Base-by-base conservation (phyloP, 2,888 invertebrate species). In the Aphidoletes aphidimyza region DNA sequence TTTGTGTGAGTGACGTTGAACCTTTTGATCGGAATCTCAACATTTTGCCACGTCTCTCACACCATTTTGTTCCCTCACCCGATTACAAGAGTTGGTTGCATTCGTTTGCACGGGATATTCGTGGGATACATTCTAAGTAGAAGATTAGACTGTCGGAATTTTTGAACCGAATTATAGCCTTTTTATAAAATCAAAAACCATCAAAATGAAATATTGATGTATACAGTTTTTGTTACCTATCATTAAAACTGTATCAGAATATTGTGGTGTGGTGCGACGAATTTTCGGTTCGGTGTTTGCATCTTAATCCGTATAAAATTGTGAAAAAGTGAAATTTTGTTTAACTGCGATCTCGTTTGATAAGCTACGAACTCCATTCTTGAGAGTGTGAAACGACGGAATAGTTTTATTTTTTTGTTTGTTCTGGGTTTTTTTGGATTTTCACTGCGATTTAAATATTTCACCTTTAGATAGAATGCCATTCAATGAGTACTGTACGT, bases 221-320 rank as follows among this genome's bases (percentile, higher is more conserved):
- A 22, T 54, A 26, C 26, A n/a, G 11, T 54, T 54, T 54, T 1
- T 30, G 54, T 42, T 6, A 42, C 1, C 30, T 69, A 69, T 69
- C 34, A 69, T 69, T 69, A 69, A 69, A 69, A 69, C 69, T 69
- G 69, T 69, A 69, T 69, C 69, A 69, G 11, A 26, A 69, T 14
- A 30, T 11, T 26, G 11, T 69, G n/a, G n/a, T n/a, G 11, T 14
- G 30, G 34, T 34, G 26, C 26, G 26, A 54, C 54, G 54, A 54
- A 22, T 54, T 54, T 19, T 26, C 3, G n/a, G 22, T 54, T 54
- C 22, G 2, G 2, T 17, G 54, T 22, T 69, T 14, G 30, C 69
- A 69, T 69, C 54, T 30, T 34, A 30, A 69, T 69, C 69, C n/a
- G 34, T 69, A 2, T 54, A 3, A 22, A 54, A 54, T 22, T 54